Evolutionary conservation across 2,113 vertebrate genomes (phyloP), one percentile per base, ranked within the genome.

Genomic region (Crocuta crocuta): DNA sequence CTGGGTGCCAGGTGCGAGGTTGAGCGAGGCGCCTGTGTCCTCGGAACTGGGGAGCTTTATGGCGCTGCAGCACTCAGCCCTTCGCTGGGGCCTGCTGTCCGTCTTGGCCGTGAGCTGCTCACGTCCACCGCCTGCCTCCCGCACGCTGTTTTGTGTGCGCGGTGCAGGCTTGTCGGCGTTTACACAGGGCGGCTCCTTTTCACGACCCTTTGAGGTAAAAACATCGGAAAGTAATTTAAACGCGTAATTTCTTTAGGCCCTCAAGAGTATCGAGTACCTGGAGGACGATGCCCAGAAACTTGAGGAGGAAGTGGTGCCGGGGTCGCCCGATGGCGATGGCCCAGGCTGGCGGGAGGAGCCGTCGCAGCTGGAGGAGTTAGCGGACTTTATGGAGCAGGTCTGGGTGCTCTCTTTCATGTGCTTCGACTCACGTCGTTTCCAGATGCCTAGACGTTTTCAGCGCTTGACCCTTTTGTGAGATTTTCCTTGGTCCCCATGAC

Each of bases 331-430:
- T 10, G 5, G 33, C 0, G 23, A 13, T 0, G 5, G 79, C 28
- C 24, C 23, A 83, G 97, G 90, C 83, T 92, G 50, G 65, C 95
- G 80, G 0, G 96, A 97, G 12, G 99, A 98, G 70, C 98, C 98
- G 5, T 98, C 98, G 1, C 99, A 99, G 78, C 93, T 99, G 66
- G 99, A 99, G 53, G 99, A 99, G 95, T 97, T 99, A 58, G 99
- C 98, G 0, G 99, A 99, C 58, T 99, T 99, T 93, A 99, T 99
- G 98, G 98, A 99, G 28, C 99, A 99, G 99, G 99, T 99, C 82
- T 12, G 94, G 76, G 4, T 8, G 0, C 58, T 66, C 50, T 26
- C 71, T 21, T 39, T 5, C 33, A 4, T 48, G 35, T 23, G 10
- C 53, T 45, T 33, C n/a, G 2, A 2, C 8, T 6, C 12, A 0